A percentile compares a stretch with the other conserved stretches of the same genome.
These are phyloP conservation scores for Caretta caretta DNA, from an alignment of 2,113 vertebrate species.

Conservation along the genomic window DNA sequence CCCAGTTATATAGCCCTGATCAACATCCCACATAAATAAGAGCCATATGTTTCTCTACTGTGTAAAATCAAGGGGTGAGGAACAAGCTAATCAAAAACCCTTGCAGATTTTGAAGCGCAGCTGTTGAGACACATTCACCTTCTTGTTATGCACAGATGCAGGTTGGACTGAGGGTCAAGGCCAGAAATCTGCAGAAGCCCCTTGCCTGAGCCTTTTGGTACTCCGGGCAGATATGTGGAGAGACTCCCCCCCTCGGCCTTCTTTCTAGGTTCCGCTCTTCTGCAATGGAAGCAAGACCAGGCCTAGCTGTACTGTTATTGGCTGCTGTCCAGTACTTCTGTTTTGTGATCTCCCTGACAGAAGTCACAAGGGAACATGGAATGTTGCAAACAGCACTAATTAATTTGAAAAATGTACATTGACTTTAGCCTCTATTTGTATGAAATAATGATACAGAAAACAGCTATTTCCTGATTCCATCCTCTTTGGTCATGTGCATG, in stretches of 20 bases:
- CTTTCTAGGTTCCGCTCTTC: background rate
- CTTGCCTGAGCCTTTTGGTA: fast-evolving
- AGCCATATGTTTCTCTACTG: background rate
- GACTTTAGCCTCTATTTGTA: background rate
- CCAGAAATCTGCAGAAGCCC: background rate
- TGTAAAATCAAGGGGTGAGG: background rate
- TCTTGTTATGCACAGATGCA: background rate
- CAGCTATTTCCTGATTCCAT: background rate
- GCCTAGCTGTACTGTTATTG: background rate
- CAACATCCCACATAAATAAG: background rate
- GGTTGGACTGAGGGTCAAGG: background rate
- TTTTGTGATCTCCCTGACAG: background rate
- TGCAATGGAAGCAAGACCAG: background rate
- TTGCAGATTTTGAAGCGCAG: background rate
- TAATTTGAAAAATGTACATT: background rate
- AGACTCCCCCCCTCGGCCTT: background rate
- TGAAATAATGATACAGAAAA: background rate
- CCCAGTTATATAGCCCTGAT: background rate
- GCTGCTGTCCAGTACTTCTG: background rate
- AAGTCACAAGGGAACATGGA: background rate
- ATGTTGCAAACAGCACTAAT: background rate
- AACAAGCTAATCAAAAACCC: background rate
- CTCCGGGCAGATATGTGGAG: background rate
- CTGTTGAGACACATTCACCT: background rate
- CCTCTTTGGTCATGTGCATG: background rate